Evolutionary conservation across 2,888 invertebrate species (phyloP).

Genomic region (Timema podura): DNA sequence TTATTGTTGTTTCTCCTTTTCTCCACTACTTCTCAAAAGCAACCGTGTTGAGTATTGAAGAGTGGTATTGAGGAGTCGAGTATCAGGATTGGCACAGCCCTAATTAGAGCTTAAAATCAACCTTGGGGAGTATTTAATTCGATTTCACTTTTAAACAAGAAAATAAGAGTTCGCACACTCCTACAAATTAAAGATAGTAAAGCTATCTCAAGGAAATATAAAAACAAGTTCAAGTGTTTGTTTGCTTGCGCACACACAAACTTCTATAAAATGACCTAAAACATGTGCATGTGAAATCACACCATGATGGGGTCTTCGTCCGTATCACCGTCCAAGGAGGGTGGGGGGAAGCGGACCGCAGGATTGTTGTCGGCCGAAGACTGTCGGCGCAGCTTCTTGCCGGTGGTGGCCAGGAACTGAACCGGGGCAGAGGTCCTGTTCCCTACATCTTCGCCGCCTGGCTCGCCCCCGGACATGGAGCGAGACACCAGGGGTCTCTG

Average conservation of each 20-base stretch:
- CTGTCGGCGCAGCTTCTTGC: slow-evolving; percentile 42
- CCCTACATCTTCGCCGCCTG: slow-evolving; percentile 4
- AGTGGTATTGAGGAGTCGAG: too few species aligned
- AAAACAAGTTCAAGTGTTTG: not conserved
- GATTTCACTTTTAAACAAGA: too few species aligned
- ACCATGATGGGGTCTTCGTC: slow-evolving; percentile 45
- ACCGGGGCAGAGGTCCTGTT: slow-evolving; percentile 16
- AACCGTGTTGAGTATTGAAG: too few species aligned
- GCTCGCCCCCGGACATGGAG: slow-evolving; percentile 28
- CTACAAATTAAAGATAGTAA: too few species aligned
- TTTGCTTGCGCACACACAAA: not conserved
- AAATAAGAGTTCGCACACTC: too few species aligned
- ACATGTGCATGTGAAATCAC: slow-evolving; percentile 30
- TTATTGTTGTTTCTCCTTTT: too few species aligned
- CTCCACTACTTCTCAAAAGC: too few species aligned
- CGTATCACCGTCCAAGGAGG: slow-evolving; percentile 35
- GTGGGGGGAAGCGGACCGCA: slow-evolving; percentile 34
- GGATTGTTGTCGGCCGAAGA: slow-evolving; percentile 45
- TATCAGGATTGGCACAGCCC: too few species aligned
- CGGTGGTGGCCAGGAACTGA: not conserved
- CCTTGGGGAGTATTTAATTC: too few species aligned
- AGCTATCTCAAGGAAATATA: not conserved
- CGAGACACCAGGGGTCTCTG: slow-evolving; percentile 28
- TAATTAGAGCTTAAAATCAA: too few species aligned
- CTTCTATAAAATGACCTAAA: not conserved